These are phyloP conservation scores for Phaonia tiefii DNA, from an alignment of 2,888 invertebrate genomes.

Conservation along the genomic window DNA sequence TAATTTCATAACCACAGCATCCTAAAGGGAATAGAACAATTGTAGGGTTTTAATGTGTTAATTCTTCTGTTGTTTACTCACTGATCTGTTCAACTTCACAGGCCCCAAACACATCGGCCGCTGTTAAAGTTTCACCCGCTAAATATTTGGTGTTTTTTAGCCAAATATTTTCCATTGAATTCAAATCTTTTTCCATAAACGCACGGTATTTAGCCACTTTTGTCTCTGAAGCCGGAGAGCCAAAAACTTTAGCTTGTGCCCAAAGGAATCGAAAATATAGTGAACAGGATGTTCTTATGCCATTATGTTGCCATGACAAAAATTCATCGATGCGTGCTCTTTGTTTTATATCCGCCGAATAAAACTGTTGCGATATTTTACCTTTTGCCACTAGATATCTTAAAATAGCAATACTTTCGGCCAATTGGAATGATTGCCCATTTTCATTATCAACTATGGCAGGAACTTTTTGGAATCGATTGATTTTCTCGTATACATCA, in stretches of 20 bases:
- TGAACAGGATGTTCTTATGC: conserved; percentile 82
- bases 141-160: conserved; percentile 81
- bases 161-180: conserved; percentile 82
- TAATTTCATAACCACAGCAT: conserved; percentile 84
- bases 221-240: conserved; percentile 74
- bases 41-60: not conserved
- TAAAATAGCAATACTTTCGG: conserved; percentile 84
- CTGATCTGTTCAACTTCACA: conserved; percentile 88
- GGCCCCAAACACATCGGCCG: conserved; percentile 87
- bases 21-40: conserved; percentile 79
- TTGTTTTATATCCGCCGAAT: conserved; percentile 81
- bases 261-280: conserved; percentile 82
- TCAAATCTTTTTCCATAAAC: conserved; percentile 82
- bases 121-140: conserved; percentile 83
- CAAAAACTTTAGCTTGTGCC: conserved; percentile 66
- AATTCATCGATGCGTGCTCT: conserved; percentile 85
- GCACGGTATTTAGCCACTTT: conserved; percentile 74
- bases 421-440: conserved; percentile 81
- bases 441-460: conserved; percentile 83
- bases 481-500: conserved; percentile 81
- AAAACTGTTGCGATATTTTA: conserved; percentile 82
- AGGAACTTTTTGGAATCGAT: conserved; percentile 84
- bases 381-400: conserved; percentile 79
- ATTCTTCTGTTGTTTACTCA: conserved; percentile 74
- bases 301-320: conserved; percentile 86